Evolutionary conservation across 2,888 invertebrate genomes (phyloP), one percentile per base, ranked within the genome.

Genomic region (Ennomos erosarius): DNA sequence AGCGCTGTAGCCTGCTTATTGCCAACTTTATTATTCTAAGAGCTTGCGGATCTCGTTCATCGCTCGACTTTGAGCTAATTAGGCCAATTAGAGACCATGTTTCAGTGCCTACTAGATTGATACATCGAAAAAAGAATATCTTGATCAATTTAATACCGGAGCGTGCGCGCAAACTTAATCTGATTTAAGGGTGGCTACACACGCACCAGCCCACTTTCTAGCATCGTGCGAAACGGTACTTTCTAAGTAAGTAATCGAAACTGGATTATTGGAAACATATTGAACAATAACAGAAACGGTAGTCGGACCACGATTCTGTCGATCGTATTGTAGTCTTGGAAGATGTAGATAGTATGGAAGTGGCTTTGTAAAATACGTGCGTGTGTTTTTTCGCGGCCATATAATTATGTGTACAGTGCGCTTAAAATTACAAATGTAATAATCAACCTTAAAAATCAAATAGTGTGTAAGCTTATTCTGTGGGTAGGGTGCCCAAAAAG

Each of bases 241-340:
- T 87, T 83, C 81, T 70, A 76, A 67, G 80, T 70, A 75, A 65
- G 81, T 86, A 86, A 87, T 87, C 84, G 81, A 62, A 85, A 85
- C 85, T 83, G 82, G 87, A 89, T 90, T 90, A 89, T 88, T 89
- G 85, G 85, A 87, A 89, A 90, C 89, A 90, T 90, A 90, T 89
- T 85, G 88, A 87, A 90, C 88, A 90, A 89, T 88, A 89, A 87
- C 82, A 78, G 67, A 81, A 88, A 90, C 88, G 88, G 89, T 86
- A 88, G 88, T 84, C 81, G 64, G 66, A 74, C 79, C 88, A 88
- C 89, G 87, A 88, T 74, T 82, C 78, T 67, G 74, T 66, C 69
- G 77, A 75, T 77, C 73, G 70, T 70, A 76, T 76, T 78, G 71
- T 67, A 70, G 69, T 67, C 59, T 36, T 58, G 43, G 43, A 42